phyloP scores from a whole-genome alignment of 2,797 vertebrate genomes.

The Malacoraja senta region DNA sequence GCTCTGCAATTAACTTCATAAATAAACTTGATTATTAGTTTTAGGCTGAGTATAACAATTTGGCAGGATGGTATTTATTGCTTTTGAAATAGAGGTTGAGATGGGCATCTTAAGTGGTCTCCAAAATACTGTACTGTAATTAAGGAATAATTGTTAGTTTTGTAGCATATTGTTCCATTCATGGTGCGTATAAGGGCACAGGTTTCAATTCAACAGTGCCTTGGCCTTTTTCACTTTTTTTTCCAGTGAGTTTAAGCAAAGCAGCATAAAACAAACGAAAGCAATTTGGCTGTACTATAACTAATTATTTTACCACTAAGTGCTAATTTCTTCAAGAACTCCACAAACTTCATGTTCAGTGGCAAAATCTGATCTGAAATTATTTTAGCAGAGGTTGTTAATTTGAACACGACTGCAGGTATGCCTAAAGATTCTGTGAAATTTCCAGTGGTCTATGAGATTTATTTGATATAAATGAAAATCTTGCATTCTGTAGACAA shows the following conservation, averaged over 20 bases:
- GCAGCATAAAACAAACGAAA: not conserved
- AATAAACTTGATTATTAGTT: conserved; percentile 32
- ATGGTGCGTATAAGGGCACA: not conserved
- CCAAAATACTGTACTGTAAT: conserved; percentile 13
- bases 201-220: not conserved
- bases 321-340: not conserved
- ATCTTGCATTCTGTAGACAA: not conserved
- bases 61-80: conserved; percentile 30
- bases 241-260: not conserved
- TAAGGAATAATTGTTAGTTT: conserved; percentile 17
- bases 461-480: not conserved
- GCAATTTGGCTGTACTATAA: not conserved
- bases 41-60: not conserved
- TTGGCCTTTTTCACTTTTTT: not conserved
- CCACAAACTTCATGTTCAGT: not conserved
- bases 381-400: not conserved
- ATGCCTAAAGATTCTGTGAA: not conserved
- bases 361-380: not conserved
- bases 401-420: not conserved
- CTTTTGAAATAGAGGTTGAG: conserved; percentile 21
- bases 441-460: not conserved
- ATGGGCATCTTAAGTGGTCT: conserved; percentile 32
- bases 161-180: conserved; percentile 1
- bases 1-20: conserved; percentile 22
- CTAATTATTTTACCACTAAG: not conserved